Evolutionary conservation across 1,140 invertebrate genomes (phyloP).

Genomic region (Rhagoletis zephyria): DNA sequence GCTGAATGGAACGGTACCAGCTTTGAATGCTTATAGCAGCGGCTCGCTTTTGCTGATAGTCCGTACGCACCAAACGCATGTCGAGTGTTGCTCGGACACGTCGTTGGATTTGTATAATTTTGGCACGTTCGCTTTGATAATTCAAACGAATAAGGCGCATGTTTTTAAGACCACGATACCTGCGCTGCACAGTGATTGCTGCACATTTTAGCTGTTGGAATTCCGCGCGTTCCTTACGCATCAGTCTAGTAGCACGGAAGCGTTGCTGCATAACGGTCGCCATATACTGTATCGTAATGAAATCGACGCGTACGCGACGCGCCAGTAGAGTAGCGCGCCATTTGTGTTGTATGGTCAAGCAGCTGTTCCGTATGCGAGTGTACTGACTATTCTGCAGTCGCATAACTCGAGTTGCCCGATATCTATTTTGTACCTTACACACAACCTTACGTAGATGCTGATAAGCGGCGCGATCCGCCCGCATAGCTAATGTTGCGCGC

Average conservation of each 20-base stretch:
- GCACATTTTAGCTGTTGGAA: slow-evolving; percentile 62
- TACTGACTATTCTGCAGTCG: slow-evolving; percentile 64
- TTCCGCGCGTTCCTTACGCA: slow-evolving; percentile 57
- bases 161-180: slow-evolving; percentile 65
- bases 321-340: slow-evolving; percentile 60
- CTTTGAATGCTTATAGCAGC: slow-evolving; percentile 67
- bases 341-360: slow-evolving; percentile 60
- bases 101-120: slow-evolving; percentile 74
- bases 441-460: slow-evolving; percentile 64
- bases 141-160: slow-evolving; percentile 58
- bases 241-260: slow-evolving; percentile 58
- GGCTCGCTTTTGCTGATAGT: slow-evolving; percentile 58
- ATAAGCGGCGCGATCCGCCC: slow-evolving; percentile 57
- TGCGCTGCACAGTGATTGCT: slow-evolving; percentile 61
- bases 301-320: slow-evolving; percentile 54
- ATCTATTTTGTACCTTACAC: slow-evolving; percentile 58
- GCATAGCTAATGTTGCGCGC: slow-evolving; percentile 59
- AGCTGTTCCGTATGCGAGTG: slow-evolving; percentile 56
- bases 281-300: slow-evolving; percentile 25
- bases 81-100: slow-evolving; percentile 74
- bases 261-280: slow-evolving; percentile 56
- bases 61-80: slow-evolving; percentile 60
- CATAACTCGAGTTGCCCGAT: slow-evolving; percentile 56
- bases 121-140: slow-evolving; percentile 61
- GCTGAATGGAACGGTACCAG: slow-evolving; percentile 59